Evolutionary conservation across 1,140 invertebrate genomes (phyloP), one percentile per base, ranked within the genome.

Genomic region (Teleopsis dalmanni): DNA sequence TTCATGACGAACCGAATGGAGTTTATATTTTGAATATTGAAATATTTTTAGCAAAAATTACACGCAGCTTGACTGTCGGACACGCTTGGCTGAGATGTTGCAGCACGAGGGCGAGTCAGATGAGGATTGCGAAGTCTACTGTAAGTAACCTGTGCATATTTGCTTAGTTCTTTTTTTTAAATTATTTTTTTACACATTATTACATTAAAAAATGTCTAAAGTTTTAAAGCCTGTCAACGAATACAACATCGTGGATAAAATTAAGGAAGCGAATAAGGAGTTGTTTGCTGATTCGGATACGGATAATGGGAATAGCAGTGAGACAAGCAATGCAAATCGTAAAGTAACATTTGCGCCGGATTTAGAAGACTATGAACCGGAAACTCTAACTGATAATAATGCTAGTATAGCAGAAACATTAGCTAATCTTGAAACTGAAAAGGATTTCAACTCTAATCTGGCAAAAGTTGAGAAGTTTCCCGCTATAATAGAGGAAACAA

Each of bases 51-150:
- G 27, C 21, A 33, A 33, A 8, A 33, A 5, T 44, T 16, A 33
- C 42, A 44, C 42, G 42, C 42, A 44, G 42, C 34, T 33, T 27
- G 23, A 29, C 10, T 19, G 18, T 37, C 14, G 8, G 22, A 43
- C 19, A 43, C 8, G 21, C 42, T 33, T 44, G 47, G 27, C 60
- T 60, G 55, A 65, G 47, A 73, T 79, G 53, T 82, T 92, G 57
- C 88, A 95, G 65, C 93, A 93, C 65, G 88, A 7, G 8, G 8
- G 10, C 29, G 89, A 95, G 70, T 91, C 88, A 48, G 92, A 95
- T 67, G 90, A 92, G 48, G 92, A 95, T 63, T 95, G 90, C 88
- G 92, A 95, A 67, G 66, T 70, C 43, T 70, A 70, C 51, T 70
- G 66, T 70, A 58, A 70, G 60, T 60, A 22, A 35, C n/a, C 23